Evolutionary conservation across 1,140 invertebrate species (phyloP).

Genomic region (Zaprionus lachaisei): DNA sequence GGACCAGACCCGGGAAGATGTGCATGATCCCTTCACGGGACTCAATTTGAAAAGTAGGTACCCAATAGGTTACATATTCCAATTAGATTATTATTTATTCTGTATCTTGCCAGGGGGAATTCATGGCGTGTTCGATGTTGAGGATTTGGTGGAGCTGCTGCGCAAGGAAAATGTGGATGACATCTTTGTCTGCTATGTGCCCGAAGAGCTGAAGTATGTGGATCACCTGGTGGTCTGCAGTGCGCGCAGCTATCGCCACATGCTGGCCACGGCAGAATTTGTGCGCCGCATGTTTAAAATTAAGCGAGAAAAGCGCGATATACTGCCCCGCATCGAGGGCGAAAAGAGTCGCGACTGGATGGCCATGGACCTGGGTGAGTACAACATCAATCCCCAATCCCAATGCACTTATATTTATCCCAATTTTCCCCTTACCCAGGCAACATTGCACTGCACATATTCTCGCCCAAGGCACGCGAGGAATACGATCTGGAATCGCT

Average conservation of each 20-base stretch:
- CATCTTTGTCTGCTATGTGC: constrained; percentile 92
- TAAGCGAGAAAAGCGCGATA: constrained; percentile 88
- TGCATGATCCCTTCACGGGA: constrained; percentile 84
- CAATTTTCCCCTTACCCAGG: constrained; percentile 84
- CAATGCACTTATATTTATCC: no score
- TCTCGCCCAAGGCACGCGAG: constrained; percentile 88
- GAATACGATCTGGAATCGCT: constrained; percentile 95
- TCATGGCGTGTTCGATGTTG: constrained; percentile 93
- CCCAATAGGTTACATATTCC: background rate
- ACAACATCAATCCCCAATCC: background rate
- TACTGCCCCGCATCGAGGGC: constrained; percentile 91
- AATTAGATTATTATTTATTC: background rate
- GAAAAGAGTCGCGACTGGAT: constrained; percentile 92
- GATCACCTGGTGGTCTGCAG: constrained; percentile 93
- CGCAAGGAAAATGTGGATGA: constrained; percentile 91
- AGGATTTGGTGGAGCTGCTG: constrained; percentile 92
- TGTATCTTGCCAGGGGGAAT: constrained; percentile 88
- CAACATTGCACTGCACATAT: constrained; percentile 96
- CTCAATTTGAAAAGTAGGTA: constrained; percentile 86
- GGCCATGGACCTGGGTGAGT: constrained; percentile 93
- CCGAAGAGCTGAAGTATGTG: constrained; percentile 91
- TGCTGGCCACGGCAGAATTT: constrained; percentile 90
- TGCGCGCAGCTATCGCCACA: constrained; percentile 90
- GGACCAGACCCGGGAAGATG: constrained; percentile 37
- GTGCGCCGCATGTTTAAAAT: constrained; percentile 92